Evolutionary conservation across 2,797 vertebrate species (phyloP).

Genomic region (Melanotaenia boesemani): DNA sequence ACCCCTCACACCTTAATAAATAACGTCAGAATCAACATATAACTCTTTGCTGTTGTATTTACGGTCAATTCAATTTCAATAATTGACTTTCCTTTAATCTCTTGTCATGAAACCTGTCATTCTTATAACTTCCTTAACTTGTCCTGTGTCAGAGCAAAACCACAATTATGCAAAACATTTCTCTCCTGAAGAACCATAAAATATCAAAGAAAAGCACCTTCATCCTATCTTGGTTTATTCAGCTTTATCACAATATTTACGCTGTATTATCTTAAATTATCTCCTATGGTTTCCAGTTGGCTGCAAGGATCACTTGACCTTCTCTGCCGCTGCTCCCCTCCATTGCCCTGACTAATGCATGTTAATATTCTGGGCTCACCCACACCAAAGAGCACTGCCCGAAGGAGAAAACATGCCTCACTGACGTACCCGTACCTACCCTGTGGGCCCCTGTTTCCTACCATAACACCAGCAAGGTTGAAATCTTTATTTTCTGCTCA

Average conservation of each 20-base stretch:
- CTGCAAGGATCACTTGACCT: slow-evolving; percentile 67
- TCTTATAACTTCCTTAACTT: slow-evolving; percentile 35
- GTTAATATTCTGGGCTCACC: slow-evolving; percentile 71
- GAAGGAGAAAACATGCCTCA: slow-evolving; percentile 35
- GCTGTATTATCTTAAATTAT: slow-evolving; percentile 53
- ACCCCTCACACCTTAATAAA: slow-evolving; percentile 70
- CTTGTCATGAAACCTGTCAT: slow-evolving; percentile 34
- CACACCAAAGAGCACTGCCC: slow-evolving; percentile 49
- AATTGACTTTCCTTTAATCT: slow-evolving; percentile 64
- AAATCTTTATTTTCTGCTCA: slow-evolving; percentile 54
- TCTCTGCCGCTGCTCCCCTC: slow-evolving; percentile 35
- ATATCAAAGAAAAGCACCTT: slow-evolving; percentile 31
- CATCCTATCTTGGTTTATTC: slow-evolving; percentile 47
- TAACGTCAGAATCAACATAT: slow-evolving; percentile 52
- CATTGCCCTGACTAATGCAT: slow-evolving; percentile 66
- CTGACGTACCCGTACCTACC: slow-evolving; percentile 69
- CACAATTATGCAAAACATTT: slow-evolving; percentile 36
- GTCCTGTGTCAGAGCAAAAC: slow-evolving; percentile 20
- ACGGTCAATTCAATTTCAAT: slow-evolving; percentile 65
- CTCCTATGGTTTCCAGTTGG: slow-evolving; percentile 68
- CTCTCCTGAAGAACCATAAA: slow-evolving; percentile 34
- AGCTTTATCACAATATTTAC: slow-evolving; percentile 47
- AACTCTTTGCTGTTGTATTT: slow-evolving; percentile 52
- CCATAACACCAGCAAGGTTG: slow-evolving; percentile 51
- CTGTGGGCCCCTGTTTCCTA: slow-evolving; percentile 67